These are phyloP conservation scores for Rhagonycha fulva DNA, from an alignment of 2,888 invertebrate genomes.

Conservation along the genomic window DNA sequence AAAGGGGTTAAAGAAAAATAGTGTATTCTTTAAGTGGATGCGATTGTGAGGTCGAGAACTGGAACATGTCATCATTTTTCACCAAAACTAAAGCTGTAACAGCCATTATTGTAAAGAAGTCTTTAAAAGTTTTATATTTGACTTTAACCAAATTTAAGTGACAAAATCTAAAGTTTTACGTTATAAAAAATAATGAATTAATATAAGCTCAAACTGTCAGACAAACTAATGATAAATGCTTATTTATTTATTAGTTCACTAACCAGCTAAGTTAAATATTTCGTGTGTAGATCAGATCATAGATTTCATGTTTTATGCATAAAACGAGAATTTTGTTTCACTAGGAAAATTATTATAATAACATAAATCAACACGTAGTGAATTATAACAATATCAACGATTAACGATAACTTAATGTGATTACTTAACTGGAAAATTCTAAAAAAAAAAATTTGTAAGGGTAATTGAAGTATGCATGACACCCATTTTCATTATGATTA, in stretches of 20 bases:
- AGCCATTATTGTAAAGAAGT: slow-evolving; percentile 20
- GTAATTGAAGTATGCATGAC: neutral
- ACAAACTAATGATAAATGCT: neutral
- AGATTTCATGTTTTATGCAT: neutral
- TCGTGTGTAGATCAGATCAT: neutral
- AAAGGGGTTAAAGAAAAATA: neutral
- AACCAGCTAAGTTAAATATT: neutral
- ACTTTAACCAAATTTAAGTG: slow-evolving; percentile 6
- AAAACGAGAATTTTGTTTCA: neutral
- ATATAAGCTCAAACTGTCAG: neutral
- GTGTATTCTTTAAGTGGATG: slow-evolving; percentile 13
- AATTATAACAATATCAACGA: neutral
- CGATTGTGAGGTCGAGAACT: slow-evolving; percentile 20
- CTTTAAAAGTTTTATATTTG: slow-evolving; percentile 13
- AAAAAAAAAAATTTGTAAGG: neutral
- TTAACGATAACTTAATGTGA: neutral
- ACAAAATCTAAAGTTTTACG: neutral
- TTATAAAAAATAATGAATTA: neutral
- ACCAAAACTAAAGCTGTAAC: slow-evolving; percentile 15
- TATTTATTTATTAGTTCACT: neutral
- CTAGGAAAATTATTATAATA: neutral
- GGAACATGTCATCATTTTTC: slow-evolving; percentile 22
- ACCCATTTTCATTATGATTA: neutral
- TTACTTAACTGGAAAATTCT: neutral
- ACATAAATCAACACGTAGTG: neutral